A percentile compares a stretch with the other conserved stretches of the same genome.
Conservation (phyloP, 2,797 vertebrate genomes). For the Masticophis lateralis region DNA sequence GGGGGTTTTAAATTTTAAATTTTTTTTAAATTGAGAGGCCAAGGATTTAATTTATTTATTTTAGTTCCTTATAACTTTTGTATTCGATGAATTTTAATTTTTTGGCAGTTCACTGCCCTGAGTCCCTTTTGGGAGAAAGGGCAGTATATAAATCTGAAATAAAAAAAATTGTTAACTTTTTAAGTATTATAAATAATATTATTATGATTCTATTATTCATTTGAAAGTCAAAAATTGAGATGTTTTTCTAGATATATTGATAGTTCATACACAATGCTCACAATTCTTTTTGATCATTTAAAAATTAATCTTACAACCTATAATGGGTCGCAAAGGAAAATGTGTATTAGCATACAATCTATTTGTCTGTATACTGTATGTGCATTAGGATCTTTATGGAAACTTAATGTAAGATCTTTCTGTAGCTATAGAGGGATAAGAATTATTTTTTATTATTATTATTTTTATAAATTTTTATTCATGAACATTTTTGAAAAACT, state of each 20-base stretch:
- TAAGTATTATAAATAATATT: slow-evolving; percentile 29
- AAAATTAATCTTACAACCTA: background rate
- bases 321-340: background rate
- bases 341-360: background rate
- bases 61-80: no score
- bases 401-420: background rate
- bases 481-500: no score
- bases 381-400: background rate
- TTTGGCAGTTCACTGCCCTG: no score
- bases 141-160: no score
- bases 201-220: slow-evolving; percentile 16
- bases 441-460: background rate
- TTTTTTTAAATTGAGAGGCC: no score
- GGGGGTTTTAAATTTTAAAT: no score
- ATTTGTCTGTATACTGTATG: background rate
- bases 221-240: slow-evolving; percentile 27
- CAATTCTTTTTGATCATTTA: background rate
- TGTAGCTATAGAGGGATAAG: background rate
- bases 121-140: no score
- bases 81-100: no score
- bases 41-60: no score
- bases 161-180: background rate
- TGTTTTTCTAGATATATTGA: background rate
- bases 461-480: no score
- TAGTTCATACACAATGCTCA: background rate